Conservation (phyloP, 2,888 invertebrate species). For the Macroteleia sp. region DNA sequence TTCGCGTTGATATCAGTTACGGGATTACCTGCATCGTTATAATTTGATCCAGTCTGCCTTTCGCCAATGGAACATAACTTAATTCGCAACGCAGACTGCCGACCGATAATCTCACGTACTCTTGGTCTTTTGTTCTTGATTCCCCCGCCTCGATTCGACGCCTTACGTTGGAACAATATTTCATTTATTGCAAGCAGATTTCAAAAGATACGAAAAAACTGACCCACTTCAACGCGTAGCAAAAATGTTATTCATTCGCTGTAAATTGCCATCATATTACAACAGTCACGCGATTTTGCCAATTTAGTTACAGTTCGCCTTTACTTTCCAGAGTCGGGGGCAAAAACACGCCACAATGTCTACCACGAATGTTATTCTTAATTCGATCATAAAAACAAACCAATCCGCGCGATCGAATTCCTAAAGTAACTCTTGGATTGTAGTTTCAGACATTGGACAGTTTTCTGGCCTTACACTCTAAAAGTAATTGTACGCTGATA, state of each 20-base stretch:
- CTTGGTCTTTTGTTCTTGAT: constrained; percentile 18
- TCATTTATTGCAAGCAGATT: constrained; percentile 41
- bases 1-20: constrained; percentile 53
- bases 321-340: constrained; percentile 41
- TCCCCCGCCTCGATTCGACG: constrained; percentile 1
- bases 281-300: constrained; percentile 62
- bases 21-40: constrained; percentile 53
- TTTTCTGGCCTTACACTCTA: constrained; percentile 3
- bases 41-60: constrained; percentile 56
- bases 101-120: constrained; percentile 31
- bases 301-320: constrained; percentile 53
- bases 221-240: constrained; percentile 45
- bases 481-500: constrained; percentile 27
- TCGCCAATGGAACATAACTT: constrained; percentile 54
- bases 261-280: constrained; percentile 56
- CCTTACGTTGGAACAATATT: constrained; percentile 16
- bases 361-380: constrained; percentile 26
- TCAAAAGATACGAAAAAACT: constrained; percentile 57
- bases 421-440: background rate
- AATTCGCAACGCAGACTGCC: constrained; percentile 19
- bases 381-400: constrained; percentile 25
- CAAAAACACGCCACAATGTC: constrained; percentile 27
- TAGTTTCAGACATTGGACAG: constrained; percentile 1
- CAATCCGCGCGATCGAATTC: constrained; percentile 9
- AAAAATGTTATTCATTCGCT: constrained; percentile 53